Base-by-base conservation (phyloP, 1,140 invertebrate species). In the Drosophila trapezifrons region DNA sequence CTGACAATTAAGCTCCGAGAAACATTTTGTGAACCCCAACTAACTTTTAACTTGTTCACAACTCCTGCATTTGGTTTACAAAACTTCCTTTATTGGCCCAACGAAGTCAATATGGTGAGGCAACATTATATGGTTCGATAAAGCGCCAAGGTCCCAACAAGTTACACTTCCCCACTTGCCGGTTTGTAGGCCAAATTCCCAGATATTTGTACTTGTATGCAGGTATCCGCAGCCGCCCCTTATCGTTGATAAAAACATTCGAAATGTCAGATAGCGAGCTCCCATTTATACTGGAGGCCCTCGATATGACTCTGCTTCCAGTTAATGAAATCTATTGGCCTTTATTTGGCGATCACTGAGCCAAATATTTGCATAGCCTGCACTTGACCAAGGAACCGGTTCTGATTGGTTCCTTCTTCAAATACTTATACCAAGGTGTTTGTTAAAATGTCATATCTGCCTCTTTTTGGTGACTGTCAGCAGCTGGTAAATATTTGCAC, bases 341-440 rank as follows among this genome's bases (percentile, higher is more conserved):
- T 56, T 63, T 10, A 67, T 66, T 52, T n/a, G 58, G 42, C 25
- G 42, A 29, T 38, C 63, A 62, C 12, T 22, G 18, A 17, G 17
- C 29, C 64, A 71, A 71, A 71, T 71, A 71, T 71, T 71, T 70
- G 51, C 43, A 57, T 70, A n/a, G 51, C 52, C 17, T 71, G 67
- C 67, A 71, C 67, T 71, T 71, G 65, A 70, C 66, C 32, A 35
- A 22, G 40, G 32, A 66, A 66, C 64, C 59, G 60, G 64, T 66
- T 70, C 22, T 37, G 32, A 65, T 49, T 65, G 37, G 59, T 25
- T 66, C 58, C 63, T 69, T 71, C 35, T 22, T 25, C n/a, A 65
- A 67, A 40, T 65, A 65, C 65, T 47, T 25, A 9, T 10, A 32
- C n/a, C 49, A 40, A 63, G 25, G 54, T 60, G 15, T 27, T 22